Evolutionary conservation across 2,113 vertebrate genomes (phyloP).

Genomic region (Zapornia atra): DNA sequence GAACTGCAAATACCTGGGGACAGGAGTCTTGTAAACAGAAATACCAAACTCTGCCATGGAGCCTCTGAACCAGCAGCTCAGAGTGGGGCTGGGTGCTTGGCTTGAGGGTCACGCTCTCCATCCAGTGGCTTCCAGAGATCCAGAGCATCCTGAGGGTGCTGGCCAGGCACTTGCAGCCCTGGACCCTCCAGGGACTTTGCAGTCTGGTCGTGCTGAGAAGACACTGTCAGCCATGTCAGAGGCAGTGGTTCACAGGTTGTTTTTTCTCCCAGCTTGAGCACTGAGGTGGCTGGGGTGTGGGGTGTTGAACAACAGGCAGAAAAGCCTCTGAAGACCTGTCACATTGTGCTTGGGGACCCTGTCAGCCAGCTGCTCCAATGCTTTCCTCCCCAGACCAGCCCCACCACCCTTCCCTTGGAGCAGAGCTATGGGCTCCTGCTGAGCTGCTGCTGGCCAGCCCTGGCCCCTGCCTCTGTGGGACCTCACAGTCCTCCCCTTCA

Average conservation of each 20-base stretch:
- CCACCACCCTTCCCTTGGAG: accelerated
- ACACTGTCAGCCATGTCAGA: not conserved
- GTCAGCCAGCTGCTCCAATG: not conserved
- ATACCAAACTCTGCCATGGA: not conserved
- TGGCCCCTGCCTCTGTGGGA: not conserved
- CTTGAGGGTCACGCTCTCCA: not conserved
- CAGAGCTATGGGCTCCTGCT: not conserved
- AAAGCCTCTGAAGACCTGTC: not conserved
- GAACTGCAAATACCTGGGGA: not conserved
- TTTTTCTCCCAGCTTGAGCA: not conserved
- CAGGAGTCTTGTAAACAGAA: not conserved
- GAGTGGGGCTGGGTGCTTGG: not conserved
- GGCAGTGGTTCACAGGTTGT: not conserved
- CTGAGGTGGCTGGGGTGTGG: accelerated
- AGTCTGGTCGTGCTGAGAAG: not conserved
- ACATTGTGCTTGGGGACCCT: not conserved
- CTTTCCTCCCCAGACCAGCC: not conserved
- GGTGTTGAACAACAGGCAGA: not conserved
- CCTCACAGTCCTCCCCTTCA: not conserved
- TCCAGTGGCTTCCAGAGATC: not conserved
- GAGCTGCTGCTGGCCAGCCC: not conserved
- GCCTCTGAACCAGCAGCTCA: not conserved
- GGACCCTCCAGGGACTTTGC: not conserved
- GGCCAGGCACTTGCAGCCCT: not conserved
- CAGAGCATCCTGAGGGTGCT: not conserved